phyloP scores from a whole-genome alignment of 2,113 vertebrate genomes.

The Eublepharis macularius region DNA sequence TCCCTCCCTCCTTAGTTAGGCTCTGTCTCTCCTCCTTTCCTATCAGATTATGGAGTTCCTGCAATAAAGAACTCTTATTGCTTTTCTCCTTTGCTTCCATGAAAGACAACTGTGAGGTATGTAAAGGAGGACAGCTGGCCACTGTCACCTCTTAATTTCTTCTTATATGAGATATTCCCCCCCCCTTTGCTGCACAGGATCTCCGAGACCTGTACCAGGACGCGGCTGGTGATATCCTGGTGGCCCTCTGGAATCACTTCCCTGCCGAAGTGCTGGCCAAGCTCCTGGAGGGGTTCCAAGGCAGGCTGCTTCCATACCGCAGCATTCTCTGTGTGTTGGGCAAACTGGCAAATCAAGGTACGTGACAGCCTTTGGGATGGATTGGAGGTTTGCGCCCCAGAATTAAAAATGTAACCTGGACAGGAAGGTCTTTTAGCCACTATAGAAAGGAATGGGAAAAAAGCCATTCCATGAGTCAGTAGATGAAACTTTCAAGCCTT shows the following conservation, averaged over 20 bases:
- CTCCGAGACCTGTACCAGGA: slow-evolving; percentile 15
- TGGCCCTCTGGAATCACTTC: slow-evolving; percentile 23
- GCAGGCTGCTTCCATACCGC: slow-evolving; percentile 6
- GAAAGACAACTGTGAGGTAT: rapidly evolving
- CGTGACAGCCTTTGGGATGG: too few relatives aligned
- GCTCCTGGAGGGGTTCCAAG: slow-evolving; percentile 19
- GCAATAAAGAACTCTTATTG: too few relatives aligned
- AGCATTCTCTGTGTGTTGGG: slow-evolving; percentile 25
- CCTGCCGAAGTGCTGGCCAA: slow-evolving; percentile 8
- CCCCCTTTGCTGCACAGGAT: neutral
- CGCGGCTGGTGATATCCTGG: slow-evolving; percentile 6
- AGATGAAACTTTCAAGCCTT: too few relatives aligned
- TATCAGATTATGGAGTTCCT: too few relatives aligned
- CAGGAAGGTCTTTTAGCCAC: too few relatives aligned
- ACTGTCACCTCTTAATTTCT: too few relatives aligned
- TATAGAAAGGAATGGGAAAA: too few relatives aligned
- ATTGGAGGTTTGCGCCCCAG: too few relatives aligned
- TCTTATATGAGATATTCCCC: neutral
- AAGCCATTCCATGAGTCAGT: too few relatives aligned
- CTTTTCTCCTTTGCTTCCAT: neutral
- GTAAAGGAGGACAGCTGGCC: rapidly evolving
- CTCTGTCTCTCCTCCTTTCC: too few relatives aligned
- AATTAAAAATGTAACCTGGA: too few relatives aligned
- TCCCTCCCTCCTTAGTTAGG: too few relatives aligned
- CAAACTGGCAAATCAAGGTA: slow-evolving; percentile 28